Conservation (phyloP, 2,113 vertebrate genomes). For the Brachypodius melanocephalos region DNA sequence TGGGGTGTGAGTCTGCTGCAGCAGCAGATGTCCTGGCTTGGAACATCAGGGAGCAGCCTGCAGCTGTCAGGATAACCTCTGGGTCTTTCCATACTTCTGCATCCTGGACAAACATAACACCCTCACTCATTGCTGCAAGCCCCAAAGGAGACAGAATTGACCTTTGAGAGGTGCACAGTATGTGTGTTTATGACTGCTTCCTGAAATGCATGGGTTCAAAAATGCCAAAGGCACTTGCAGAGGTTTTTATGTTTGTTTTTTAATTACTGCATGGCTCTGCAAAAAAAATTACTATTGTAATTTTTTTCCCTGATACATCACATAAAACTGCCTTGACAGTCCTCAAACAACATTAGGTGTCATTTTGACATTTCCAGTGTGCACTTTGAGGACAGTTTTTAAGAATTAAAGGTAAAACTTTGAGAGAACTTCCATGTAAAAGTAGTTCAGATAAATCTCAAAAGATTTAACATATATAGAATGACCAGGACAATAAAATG, state of each 20-base stretch:
- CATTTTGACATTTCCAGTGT: neutral
- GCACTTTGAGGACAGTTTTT: neutral
- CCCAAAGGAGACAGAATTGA: neutral
- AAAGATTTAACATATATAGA: slow-evolving; percentile 15
- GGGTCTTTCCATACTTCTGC: neutral
- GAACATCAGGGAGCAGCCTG: neutral
- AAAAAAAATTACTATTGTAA: neutral
- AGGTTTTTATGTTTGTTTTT: neutral
- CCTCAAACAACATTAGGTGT: neutral
- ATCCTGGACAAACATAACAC: neutral
- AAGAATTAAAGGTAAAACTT: slow-evolving; percentile 18
- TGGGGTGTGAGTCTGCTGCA: rapidly evolving
- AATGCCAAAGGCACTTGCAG: neutral
- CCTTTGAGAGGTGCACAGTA: neutral
- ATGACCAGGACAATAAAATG: slow-evolving; percentile 5
- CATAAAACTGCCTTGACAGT: neutral
- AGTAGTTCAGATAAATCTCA: slow-evolving; percentile 31
- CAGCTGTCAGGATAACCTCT: neutral
- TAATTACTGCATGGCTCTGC: neutral
- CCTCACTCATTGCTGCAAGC: neutral
- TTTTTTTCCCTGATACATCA: neutral
- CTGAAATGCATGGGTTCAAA: neutral
- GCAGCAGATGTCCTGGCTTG: neutral
- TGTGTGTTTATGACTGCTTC: neutral
- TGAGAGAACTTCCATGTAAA: neutral